Base-by-base conservation (phyloP, 2,113 vertebrate species). In the Ammodytes dubius region DNA sequence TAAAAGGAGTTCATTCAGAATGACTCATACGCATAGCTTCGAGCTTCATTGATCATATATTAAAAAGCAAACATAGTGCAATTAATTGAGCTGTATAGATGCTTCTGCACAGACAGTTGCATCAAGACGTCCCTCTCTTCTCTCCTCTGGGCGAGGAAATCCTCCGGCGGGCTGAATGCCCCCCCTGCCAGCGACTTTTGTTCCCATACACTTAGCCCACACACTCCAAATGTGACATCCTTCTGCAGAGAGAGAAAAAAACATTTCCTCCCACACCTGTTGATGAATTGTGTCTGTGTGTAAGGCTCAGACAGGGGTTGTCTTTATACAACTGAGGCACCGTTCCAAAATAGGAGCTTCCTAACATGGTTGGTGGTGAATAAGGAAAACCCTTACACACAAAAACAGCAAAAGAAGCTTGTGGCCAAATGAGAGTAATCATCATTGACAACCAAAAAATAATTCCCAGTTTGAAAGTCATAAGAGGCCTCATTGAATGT, bases 181-280 rank as follows among this genome's bases (percentile, higher is more conserved):
- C 70, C 81, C 70, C 43, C 72, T 53, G 66, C 76, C 71, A 87
- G 56, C 40, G 35, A 87, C 87, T 88, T 92, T 92, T 92, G 87
- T 93, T 90, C 84, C 66, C 80, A 63, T 64, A 87, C 87, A 89
- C 82, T 83, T 72, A 85, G 75, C 83, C 86, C 78, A 81, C 83
- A 85, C 79, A 70, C 87, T 89, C 84, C 84, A 79, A 88, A 91
- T 35, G 71, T 71, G 75, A 78, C 89, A 93, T 92, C 89, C 89
- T 90, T 74, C 74, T 80, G 80, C 79, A 58, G 74, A 69, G 76
- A 57, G 14, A 49, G 19, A 61, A 56, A 63, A 79, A 84, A 77
- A 70, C 14, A 77, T 81, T 85, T 89, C 87, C 85, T 91, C 88
- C 75, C 78, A 90, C 92, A 94, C 91, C 93, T 93, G 92, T 85